Conservation (phyloP, 2,797 vertebrate genomes). For the Rhinichthys osculus region DNA sequence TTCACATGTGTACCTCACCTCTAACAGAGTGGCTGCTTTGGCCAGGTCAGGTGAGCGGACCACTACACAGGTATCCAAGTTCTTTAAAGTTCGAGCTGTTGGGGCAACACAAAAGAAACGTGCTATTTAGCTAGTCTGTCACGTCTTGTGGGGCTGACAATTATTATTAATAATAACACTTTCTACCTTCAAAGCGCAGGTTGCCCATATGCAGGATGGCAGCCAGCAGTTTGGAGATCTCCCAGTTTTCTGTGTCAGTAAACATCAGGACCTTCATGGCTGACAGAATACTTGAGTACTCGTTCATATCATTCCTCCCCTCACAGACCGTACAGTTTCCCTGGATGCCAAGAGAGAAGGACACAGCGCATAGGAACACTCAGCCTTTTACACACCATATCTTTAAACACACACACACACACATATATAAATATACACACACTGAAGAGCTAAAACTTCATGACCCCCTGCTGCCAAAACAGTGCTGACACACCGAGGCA, state of each 20-base stretch:
- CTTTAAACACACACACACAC: not conserved
- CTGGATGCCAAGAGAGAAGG: slow-evolving; percentile 69
- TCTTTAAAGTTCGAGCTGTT: slow-evolving; percentile 89
- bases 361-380: not conserved
- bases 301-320: slow-evolving; percentile 92
- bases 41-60: slow-evolving; percentile 86
- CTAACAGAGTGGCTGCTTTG: slow-evolving; percentile 86
- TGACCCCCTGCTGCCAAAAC: not conserved
- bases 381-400: not conserved
- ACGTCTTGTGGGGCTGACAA: not conserved
- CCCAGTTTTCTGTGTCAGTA: slow-evolving; percentile 95
- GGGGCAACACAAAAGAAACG: not conserved
- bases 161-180: not conserved
- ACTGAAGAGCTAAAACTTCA: not conserved
- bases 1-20: slow-evolving; percentile 76
- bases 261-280: slow-evolving; percentile 99
- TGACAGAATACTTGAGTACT: slow-evolving; percentile 94
- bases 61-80: slow-evolving; percentile 93
- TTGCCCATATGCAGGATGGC: slow-evolving; percentile 96
- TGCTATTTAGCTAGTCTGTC: not conserved
- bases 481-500: not conserved
- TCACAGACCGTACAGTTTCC: slow-evolving; percentile 93
- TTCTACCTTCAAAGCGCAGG: slow-evolving; percentile 89
- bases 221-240: slow-evolving; percentile 94
- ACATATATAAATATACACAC: no score